phyloP scores from a whole-genome alignment of 2,797 vertebrate genomes.

The Rachycentron canadum region DNA sequence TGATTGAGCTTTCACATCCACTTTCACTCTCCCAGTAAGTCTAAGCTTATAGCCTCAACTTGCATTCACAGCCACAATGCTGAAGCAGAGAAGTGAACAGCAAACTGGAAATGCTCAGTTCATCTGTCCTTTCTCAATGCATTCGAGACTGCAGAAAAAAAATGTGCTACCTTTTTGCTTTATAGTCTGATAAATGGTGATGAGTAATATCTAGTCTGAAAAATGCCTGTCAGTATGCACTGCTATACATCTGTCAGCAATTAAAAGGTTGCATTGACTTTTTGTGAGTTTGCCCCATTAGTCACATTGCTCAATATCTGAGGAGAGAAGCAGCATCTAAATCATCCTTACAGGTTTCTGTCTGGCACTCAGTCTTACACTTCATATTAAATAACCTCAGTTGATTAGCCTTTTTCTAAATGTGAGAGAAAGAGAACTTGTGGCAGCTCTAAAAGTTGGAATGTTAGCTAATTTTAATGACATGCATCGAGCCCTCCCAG shows the following conservation, averaged over 20 bases:
- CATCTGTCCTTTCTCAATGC: conserved; percentile 22
- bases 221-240: conserved; percentile 32
- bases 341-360: conserved; percentile 57
- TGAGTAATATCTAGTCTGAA: conserved; percentile 31
- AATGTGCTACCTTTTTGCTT: conserved; percentile 2
- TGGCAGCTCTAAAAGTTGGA: conserved; percentile 42
- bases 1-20: conserved; percentile 86
- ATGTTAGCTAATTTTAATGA: conserved; percentile 60
- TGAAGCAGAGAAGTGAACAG: conserved; percentile 42
- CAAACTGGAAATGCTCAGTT: conserved; percentile 52
- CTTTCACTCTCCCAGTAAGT: conserved; percentile 77
- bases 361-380: conserved; percentile 42
- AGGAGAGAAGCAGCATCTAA: conserved; percentile 55
- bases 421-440: conserved; percentile 48
- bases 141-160: conserved; percentile 32
- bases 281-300: conserved; percentile 62
- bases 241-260: conserved; percentile 57
- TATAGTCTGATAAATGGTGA: conserved; percentile 40
- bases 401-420: conserved; percentile 56
- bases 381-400: conserved; percentile 58
- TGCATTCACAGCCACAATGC: conserved; percentile 62
- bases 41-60: conserved; percentile 60
- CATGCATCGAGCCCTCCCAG: conserved; percentile 36
- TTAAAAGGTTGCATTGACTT: conserved; percentile 66
- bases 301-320: conserved; percentile 59